Base-by-base conservation (phyloP, 1,140 invertebrate species). In the Ostrea denselamellosa region DNA sequence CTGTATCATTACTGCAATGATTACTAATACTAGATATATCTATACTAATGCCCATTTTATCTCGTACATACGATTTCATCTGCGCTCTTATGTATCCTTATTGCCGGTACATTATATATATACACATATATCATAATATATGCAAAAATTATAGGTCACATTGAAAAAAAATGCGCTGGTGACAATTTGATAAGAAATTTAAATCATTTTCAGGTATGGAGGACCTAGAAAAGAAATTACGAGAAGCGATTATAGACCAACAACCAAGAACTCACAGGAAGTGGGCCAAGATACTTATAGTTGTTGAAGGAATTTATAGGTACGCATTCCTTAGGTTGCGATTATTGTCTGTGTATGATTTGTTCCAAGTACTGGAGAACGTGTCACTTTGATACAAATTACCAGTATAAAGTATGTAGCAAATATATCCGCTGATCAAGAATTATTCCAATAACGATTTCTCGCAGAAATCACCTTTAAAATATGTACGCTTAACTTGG, bases 211-310 rank as follows among this genome's bases (percentile, higher is more conserved):
- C 90, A 97, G 98, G 98, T 96, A 96, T 98, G 94, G 95, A 96
- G 77, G 96, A 98, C 95, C 96, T 99, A 89, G 98, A 99, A 95
- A 95, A 96, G 88, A 96, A 97, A 82, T 95, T 99, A 7, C 95
- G 96, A 84, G 95, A 97, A 71, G 97, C 97, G 19, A 96, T 99
- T 62, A 96, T 97, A 56, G 95, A 97, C 91, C 98, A 98, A 3
- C 97, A 98, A 93, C 97, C 97, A 0, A 95, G 96, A 89, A 96
- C 96, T 14, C 96, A 96, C 52, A 94, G 96, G 90, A 97, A 97
- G 7, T 99, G 98, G 97, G 97, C 96, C 88, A 99, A 99, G 94
- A 98, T 99, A 91, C 94, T 99, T 58, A 98, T 99, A 89, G 96
- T 98, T 77, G 97, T 98, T 25, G 98, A 99, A 95, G 98, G 98